Percentiles rank a stretch among this genome's conserved stretches.
These are phyloP conservation scores for Drosophila lacicola DNA, from an alignment of 2,888 invertebrate genomes.

Conservation along the genomic window DNA sequence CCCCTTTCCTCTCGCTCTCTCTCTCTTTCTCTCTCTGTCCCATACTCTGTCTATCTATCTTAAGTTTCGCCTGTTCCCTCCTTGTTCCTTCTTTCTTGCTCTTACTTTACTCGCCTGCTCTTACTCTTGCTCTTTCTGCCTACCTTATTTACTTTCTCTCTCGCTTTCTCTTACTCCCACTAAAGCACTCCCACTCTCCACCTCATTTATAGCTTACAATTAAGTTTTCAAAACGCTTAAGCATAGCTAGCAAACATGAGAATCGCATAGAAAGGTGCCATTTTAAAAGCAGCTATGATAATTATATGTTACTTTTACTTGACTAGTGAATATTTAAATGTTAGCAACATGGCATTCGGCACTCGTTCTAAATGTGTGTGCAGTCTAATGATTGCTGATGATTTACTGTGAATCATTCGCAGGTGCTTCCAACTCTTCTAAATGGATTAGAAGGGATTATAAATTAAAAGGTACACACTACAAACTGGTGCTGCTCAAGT, in stretches of 20 bases:
- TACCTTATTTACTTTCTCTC: background rate
- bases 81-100: background rate
- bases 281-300: background rate
- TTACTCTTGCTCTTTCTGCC: background rate
- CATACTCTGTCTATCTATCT: background rate
- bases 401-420: constrained; percentile 4
- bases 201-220: background rate
- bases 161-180: background rate
- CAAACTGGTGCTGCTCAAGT: constrained; percentile 15
- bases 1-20: too few species aligned
- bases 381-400: background rate
- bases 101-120: background rate
- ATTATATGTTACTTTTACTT: too few species aligned
- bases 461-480: background rate
- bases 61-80: background rate
- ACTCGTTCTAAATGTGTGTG: background rate
- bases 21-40: background rate
- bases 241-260: background rate
- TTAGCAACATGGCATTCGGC: too few species aligned
- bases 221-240: background rate
- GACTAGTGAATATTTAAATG: background rate
- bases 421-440: constrained; percentile 4
- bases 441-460: background rate
- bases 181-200: background rate
- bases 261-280: background rate